A percentile compares a stretch with the other conserved stretches of the same genome.
These are phyloP conservation scores for Syngnathus typhle DNA, from an alignment of 2,113 vertebrate species.

Conservation along the genomic window DNA sequence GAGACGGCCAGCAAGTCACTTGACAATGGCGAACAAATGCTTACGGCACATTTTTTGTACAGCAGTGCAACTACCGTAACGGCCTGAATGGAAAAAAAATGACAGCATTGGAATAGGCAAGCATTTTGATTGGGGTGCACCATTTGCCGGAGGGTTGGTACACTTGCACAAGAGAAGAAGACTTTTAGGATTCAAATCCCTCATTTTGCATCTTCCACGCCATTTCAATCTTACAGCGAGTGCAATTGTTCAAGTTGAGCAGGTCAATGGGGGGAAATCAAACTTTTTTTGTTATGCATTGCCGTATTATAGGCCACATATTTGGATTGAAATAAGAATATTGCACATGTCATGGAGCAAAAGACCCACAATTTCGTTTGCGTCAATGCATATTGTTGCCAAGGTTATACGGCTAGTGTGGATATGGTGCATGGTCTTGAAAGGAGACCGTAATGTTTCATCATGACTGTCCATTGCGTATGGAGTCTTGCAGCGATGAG, in stretches of 20 bases:
- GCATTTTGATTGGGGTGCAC: not conserved
- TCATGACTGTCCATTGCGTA: slow-evolving; percentile 58
- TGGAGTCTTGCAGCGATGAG: slow-evolving; percentile 48
- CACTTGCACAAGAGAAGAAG: not conserved
- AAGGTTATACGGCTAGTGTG: not conserved
- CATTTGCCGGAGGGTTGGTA: not conserved
- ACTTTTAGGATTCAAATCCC: not conserved
- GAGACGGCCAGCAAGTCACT: slow-evolving; percentile 31
- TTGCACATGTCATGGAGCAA: slow-evolving; percentile 32
- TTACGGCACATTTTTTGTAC: not conserved
- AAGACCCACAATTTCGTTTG: slow-evolving; percentile 3
- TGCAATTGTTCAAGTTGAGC: slow-evolving; percentile 7
- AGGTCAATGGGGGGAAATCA: not conserved
- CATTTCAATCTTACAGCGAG: not conserved
- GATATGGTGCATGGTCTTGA: not conserved
- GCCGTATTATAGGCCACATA: slow-evolving; percentile 29
- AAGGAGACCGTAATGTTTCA: not conserved
- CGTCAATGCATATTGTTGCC: not conserved
- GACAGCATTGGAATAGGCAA: not conserved
- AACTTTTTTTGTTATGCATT: not conserved
- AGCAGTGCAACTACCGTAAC: not conserved
- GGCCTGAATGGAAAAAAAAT: slow-evolving; percentile 8
- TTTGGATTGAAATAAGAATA: slow-evolving; percentile 27
- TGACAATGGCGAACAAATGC: slow-evolving; percentile 13
- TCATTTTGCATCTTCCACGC: not conserved